phyloP scores from a whole-genome alignment of 2,797 vertebrate species.

The Phrynocephalus vlangalii region DNA sequence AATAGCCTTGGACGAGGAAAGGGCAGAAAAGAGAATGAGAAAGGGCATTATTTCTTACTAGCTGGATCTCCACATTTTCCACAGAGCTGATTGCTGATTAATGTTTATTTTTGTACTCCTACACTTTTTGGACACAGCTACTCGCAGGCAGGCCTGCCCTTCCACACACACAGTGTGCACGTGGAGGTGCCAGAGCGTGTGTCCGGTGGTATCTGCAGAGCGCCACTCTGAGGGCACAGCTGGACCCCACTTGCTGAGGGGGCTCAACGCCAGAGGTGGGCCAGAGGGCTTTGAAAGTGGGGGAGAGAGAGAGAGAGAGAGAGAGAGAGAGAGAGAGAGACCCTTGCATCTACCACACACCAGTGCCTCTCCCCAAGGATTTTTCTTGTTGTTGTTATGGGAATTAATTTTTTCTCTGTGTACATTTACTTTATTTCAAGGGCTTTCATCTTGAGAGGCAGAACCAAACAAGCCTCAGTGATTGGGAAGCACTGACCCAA shows the following conservation, averaged over 20 bases:
- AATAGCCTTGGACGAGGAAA: background rate
- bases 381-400: conserved; percentile 35
- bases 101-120: background rate
- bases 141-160: background rate
- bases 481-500: conserved; percentile 40
- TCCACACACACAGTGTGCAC: background rate
- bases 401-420: conserved; percentile 44
- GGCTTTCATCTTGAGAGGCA: conserved; percentile 54
- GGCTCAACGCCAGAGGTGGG: conserved; percentile 7
- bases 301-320: conserved; percentile 50
- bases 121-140: too few relatives aligned
- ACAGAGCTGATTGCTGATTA: background rate
- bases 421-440: conserved; percentile 25
- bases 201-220: background rate
- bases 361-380: conserved; percentile 54
- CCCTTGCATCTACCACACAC: conserved; percentile 49
- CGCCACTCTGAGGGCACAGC: conserved; percentile 34
- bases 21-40: background rate
- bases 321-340: conserved; percentile 59
- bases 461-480: conserved; percentile 54
- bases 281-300: conserved; percentile 14
- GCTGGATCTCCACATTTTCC: conserved; percentile 3
- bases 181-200: background rate
- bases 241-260: conserved; percentile 40
- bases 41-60: background rate